A percentile compares a stretch with the other conserved stretches of the same genome.
Conservation (phyloP, 2,113 vertebrate species). For the Zosterops japonicus region DNA sequence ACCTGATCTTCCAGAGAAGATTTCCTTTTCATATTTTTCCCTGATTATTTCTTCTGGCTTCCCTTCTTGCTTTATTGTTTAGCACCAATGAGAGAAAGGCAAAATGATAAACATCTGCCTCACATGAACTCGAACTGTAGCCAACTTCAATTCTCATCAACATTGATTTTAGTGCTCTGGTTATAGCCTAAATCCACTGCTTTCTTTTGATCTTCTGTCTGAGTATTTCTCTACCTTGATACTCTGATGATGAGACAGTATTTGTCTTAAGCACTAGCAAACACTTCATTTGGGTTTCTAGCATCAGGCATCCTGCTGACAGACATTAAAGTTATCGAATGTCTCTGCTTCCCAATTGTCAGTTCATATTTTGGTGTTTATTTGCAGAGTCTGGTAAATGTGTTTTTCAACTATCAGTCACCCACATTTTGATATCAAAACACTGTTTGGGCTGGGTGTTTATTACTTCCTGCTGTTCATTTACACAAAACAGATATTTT, state of each 20-base stretch:
- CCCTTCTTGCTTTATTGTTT: background rate
- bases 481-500: slow-evolving; percentile 5
- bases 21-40: background rate
- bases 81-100: background rate
- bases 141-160: background rate
- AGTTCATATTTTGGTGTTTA: slow-evolving; percentile 46
- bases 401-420: background rate
- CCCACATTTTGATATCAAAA: background rate
- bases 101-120: slow-evolving; percentile 49
- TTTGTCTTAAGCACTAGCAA: slow-evolving; percentile 32
- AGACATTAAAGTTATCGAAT: background rate
- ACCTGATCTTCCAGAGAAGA: background rate
- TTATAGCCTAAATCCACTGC: background rate
- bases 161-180: slow-evolving; percentile 43
- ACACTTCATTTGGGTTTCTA: slow-evolving; percentile 15
- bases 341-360: slow-evolving; percentile 30
- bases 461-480: slow-evolving; percentile 26
- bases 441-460: background rate
- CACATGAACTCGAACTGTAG: slow-evolving; percentile 16
- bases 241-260: background rate
- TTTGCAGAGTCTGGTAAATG: slow-evolving; percentile 1
- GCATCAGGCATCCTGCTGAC: background rate
- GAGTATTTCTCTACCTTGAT: slow-evolving; percentile 37
- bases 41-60: background rate
- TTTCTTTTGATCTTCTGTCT: slow-evolving; percentile 52